Evolutionary conservation across 1,140 invertebrate species (phyloP).

Genomic region (Drosophila auraria): DNA sequence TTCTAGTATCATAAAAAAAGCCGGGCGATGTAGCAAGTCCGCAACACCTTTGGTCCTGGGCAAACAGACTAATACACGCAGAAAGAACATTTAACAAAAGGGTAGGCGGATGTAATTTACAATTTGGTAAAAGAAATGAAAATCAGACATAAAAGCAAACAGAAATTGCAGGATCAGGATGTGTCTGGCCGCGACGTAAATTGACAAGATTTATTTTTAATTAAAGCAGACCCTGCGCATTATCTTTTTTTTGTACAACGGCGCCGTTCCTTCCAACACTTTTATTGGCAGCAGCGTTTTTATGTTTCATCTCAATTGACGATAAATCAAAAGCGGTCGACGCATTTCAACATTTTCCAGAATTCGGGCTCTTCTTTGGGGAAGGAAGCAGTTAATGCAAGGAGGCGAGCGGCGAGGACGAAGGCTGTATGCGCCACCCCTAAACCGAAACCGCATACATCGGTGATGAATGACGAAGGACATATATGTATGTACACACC

Average conservation of each 20-base stretch:
- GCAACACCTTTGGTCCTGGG: slow-evolving; percentile 64
- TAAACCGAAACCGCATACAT: slow-evolving; percentile 69
- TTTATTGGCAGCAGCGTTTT: slow-evolving; percentile 77
- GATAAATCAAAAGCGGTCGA: slow-evolving; percentile 76
- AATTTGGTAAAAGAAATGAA: slow-evolving; percentile 67
- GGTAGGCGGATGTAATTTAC: slow-evolving; percentile 79
- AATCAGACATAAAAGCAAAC: slow-evolving; percentile 58
- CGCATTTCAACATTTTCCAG: slow-evolving; percentile 58
- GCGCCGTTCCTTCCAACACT: slow-evolving; percentile 38
- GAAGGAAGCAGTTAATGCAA: slow-evolving; percentile 41
- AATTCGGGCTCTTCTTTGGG: slow-evolving; percentile 30
- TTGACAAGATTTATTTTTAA: slow-evolving; percentile 83
- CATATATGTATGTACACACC: slow-evolving; percentile 42
- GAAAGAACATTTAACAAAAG: slow-evolving; percentile 70
- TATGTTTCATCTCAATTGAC: slow-evolving; percentile 70
- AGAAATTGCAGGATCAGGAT: slow-evolving; percentile 58
- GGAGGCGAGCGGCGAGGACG: slow-evolving; percentile 16
- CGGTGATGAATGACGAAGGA: slow-evolving; percentile 81
- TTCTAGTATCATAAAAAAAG: slow-evolving; percentile 67
- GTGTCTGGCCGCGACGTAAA: slow-evolving; percentile 72
- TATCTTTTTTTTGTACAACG: slow-evolving; percentile 54
- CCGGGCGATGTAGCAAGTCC: slow-evolving; percentile 31
- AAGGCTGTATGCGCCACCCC: slow-evolving; percentile 56
- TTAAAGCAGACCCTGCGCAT: slow-evolving; percentile 75
- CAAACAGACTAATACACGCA: slow-evolving; percentile 25